These are phyloP conservation scores for Poicephalus gulielmi DNA, from an alignment of 2,113 vertebrate genomes.

Conservation along the genomic window DNA sequence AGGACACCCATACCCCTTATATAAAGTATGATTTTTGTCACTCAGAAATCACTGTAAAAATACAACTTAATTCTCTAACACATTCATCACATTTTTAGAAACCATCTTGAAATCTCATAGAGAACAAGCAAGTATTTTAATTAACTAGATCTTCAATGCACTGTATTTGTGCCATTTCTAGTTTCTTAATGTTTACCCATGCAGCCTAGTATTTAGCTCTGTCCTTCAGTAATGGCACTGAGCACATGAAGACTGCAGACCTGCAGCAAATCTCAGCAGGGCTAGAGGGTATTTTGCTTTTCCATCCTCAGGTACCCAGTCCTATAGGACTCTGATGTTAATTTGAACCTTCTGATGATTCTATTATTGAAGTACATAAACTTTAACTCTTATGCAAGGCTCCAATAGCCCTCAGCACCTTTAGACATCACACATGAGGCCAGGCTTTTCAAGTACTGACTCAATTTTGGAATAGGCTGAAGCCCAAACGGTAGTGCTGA, in stretches of 20 bases:
- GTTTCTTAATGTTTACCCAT: background rate
- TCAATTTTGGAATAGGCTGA: background rate
- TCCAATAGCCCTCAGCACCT: background rate
- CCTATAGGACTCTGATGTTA: background rate
- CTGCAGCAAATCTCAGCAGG: background rate
- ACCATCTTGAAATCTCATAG: background rate
- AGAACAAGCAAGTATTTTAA: background rate
- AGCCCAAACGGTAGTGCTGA: background rate
- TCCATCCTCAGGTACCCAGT: rapidly evolving
- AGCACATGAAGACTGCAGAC: background rate
- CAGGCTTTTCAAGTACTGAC: background rate
- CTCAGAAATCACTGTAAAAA: background rate
- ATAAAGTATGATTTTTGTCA: background rate
- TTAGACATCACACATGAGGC: background rate
- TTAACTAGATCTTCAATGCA: background rate
- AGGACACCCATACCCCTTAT: background rate
- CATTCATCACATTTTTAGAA: background rate
- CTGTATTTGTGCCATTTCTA: background rate
- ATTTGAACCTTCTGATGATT: background rate
- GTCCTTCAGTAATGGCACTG: background rate
- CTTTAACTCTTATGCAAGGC: background rate
- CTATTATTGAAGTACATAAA: background rate
- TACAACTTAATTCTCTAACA: background rate
- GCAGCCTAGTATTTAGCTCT: background rate
- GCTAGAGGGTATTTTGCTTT: background rate